Evolutionary conservation across 2,888 invertebrate genomes (phyloP).

Genomic region (Eristalis tenax): DNA sequence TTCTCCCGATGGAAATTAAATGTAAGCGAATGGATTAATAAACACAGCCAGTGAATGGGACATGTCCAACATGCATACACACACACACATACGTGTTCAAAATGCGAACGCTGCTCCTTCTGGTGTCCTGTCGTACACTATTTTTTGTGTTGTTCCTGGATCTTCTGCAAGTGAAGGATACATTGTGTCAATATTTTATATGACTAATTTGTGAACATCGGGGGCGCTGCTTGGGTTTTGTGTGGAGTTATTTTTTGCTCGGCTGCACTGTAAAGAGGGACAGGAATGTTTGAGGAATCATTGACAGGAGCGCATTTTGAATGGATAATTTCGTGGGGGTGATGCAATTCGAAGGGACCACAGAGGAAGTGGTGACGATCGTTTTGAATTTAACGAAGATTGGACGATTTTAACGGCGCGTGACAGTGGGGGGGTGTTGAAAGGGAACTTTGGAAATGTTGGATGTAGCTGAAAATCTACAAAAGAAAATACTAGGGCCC

Average conservation of each 20-base stretch:
- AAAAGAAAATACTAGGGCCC: no score
- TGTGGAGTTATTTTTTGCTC: conserved; percentile 28
- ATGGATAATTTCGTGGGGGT: background rate
- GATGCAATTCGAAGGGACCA: background rate
- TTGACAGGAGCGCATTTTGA: background rate
- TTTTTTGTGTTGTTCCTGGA: background rate
- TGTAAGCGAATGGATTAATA: conserved; percentile 70
- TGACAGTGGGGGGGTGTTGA: background rate
- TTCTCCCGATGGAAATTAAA: conserved; percentile 65
- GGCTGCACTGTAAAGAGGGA: conserved; percentile 47
- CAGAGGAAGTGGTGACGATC: background rate
- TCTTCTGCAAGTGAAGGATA: background rate
- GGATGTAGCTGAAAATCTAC: background rate
- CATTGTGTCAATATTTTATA: conserved; percentile 43
- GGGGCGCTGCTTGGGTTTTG: background rate
- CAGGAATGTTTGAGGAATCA: background rate
- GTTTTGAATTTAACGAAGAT: background rate
- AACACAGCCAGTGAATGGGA: conserved; percentile 43
- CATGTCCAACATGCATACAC: conserved; percentile 6
- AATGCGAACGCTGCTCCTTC: background rate
- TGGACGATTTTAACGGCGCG: background rate
- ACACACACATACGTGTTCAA: background rate
- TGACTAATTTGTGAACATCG: conserved; percentile 38
- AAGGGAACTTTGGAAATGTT: background rate
- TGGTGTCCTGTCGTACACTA: background rate